Evolutionary conservation across 2,113 vertebrate genomes (phyloP).

Genomic region (Acrocephalus kingi): DNA sequence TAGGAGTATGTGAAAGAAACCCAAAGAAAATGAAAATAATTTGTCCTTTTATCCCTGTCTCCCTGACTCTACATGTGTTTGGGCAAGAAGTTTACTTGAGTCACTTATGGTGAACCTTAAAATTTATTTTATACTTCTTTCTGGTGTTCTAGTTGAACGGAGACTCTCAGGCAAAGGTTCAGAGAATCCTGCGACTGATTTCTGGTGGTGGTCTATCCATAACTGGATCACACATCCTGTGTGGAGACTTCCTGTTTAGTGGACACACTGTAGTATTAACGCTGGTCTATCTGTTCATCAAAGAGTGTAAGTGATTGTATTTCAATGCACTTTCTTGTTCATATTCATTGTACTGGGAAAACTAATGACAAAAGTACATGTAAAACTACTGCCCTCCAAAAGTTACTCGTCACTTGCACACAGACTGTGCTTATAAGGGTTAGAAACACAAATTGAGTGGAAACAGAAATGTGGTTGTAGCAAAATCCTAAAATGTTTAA

Average conservation of each 20-base stretch:
- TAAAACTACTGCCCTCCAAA: background rate
- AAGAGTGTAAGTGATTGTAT: conserved; percentile 88
- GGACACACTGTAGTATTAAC: conserved; percentile 96
- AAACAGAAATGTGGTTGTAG: background rate
- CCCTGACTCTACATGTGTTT: background rate
- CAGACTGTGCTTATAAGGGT: background rate
- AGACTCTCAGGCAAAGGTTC: conserved; percentile 91
- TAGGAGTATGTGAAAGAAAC: background rate
- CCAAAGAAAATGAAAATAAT: background rate
- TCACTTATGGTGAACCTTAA: background rate
- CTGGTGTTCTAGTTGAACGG: conserved; percentile 83
- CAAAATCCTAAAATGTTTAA: background rate
- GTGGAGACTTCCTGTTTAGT: conserved; percentile 96
- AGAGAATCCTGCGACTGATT: conserved; percentile 89
- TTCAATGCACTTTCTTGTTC: background rate
- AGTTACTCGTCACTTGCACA: background rate
- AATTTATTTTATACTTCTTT: background rate
- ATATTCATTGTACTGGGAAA: background rate
- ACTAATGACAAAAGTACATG: rapidly evolving
- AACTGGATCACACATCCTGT: conserved; percentile 92
- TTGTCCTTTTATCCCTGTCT: background rate
- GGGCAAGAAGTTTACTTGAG: background rate
- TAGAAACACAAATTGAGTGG: background rate
- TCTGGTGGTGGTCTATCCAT: conserved; percentile 94
- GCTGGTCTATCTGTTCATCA: conserved; percentile 95